These are phyloP conservation scores for Sturnira hondurensis DNA, from an alignment of 2,113 vertebrate genomes.

Conservation along the genomic window DNA sequence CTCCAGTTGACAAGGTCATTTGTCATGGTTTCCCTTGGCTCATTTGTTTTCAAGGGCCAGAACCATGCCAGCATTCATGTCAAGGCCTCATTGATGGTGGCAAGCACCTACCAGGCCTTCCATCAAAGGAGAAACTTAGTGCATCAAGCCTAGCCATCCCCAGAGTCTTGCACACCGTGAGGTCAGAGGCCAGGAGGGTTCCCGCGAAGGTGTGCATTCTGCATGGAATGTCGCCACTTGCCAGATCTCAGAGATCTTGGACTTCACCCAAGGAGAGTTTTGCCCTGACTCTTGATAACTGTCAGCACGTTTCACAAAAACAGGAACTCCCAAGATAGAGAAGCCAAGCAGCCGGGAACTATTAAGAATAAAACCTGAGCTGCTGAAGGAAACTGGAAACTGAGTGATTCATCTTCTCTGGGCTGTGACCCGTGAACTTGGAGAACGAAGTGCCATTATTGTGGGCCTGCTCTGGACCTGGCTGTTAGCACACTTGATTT, in stretches of 20 bases:
- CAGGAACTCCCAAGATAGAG: conserved; percentile 28
- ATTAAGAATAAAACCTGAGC: conserved; percentile 54
- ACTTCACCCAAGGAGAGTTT: conserved; percentile 58
- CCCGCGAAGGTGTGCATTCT: neutral
- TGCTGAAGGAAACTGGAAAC: conserved; percentile 42
- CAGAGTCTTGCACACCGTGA: neutral
- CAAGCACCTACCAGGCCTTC: neutral
- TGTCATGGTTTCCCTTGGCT: conserved; percentile 8
- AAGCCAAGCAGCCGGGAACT: conserved; percentile 68
- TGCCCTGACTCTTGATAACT: conserved; percentile 60
- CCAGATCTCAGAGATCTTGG: conserved; percentile 45
- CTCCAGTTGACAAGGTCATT: neutral
- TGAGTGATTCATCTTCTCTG: neutral
- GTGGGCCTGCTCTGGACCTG: neutral
- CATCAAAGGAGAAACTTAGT: neutral
- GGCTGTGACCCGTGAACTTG: neutral
- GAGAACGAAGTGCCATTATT: neutral
- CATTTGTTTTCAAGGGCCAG: conserved; percentile 17
- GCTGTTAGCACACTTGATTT: neutral
- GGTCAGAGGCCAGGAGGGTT: conserved; percentile 33
- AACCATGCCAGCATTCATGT: neutral
- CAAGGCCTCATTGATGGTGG: neutral
- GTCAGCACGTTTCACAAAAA: conserved; percentile 62
- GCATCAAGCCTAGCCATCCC: neutral
- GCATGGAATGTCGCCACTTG: conserved; percentile 32